phyloP scores from a whole-genome alignment of 2,888 invertebrate species.

The Crossocerus cetratus region DNA sequence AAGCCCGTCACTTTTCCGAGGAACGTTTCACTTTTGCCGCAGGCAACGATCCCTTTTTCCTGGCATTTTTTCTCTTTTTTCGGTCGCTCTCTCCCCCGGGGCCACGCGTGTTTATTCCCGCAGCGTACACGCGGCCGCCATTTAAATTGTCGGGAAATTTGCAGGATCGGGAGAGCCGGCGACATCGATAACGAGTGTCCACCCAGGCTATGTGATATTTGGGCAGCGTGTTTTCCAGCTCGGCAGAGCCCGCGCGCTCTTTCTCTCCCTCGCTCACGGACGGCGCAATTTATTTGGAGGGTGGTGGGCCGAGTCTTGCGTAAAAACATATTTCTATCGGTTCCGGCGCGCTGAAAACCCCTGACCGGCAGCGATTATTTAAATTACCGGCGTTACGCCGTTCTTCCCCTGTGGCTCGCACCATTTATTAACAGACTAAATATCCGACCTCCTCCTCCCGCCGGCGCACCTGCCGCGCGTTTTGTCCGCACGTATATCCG shows the following conservation, averaged over 20 bases:
- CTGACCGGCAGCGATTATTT: slow-evolving; percentile 46
- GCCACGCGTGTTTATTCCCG: slow-evolving; percentile 28
- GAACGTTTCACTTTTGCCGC: slow-evolving; percentile 7
- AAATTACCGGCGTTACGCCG: slow-evolving; percentile 22
- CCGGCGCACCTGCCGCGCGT: no score
- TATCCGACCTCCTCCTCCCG: no score
- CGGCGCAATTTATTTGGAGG: slow-evolving; percentile 20
- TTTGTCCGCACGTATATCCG: no score
- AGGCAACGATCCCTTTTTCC: no score
- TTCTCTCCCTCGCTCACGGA: no score
- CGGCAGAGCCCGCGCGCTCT: slow-evolving; percentile 1
- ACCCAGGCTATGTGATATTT: slow-evolving; percentile 13
- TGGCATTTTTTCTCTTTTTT: background rate
- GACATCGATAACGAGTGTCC: slow-evolving; percentile 37
- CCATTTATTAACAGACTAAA: slow-evolving; percentile 1
- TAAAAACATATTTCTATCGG: slow-evolving; percentile 33
- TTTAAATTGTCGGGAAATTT: slow-evolving; percentile 38
- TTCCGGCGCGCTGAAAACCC: slow-evolving; percentile 24
- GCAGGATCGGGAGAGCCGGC: slow-evolving; percentile 21
- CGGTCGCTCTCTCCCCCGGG: background rate
- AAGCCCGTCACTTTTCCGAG: background rate
- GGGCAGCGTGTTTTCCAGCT: slow-evolving; percentile 19
- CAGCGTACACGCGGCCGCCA: slow-evolving; percentile 7
- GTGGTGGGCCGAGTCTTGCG: slow-evolving; percentile 24
- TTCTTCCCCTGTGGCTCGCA: background rate